Base-by-base conservation (phyloP, 2,797 vertebrate genomes). In the Hoplostethus atlanticus region DNA sequence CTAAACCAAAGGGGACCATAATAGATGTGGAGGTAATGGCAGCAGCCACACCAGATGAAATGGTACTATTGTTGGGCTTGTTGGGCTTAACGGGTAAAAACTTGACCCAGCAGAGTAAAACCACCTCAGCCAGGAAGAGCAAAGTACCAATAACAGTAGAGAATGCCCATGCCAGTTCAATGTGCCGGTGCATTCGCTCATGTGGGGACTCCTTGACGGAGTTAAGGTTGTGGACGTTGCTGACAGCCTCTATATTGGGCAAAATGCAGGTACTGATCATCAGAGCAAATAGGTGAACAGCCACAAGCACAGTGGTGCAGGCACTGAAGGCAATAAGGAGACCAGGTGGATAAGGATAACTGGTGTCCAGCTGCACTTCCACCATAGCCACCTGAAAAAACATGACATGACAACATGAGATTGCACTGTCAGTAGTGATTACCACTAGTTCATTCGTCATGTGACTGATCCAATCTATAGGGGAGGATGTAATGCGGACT, bases 261-360 rank as follows among this genome's bases (percentile, higher is more conserved):
- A 99, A 87, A 74, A 99, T 99, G 88, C 98, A 99, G 77, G 98
- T 99, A 90, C 98, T 99, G 92, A 99, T 96, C 98, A 99, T 99
- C 30, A 99, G 95, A 0, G 98, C 98, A 16, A 99, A 99, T 53
- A 99, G 96, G 84, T 99, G 98, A 46, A 99, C 98, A 0, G 98
- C 98, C 77, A 99, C 98, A 2, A 99, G 95, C 58, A 99, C 96
- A 0, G 98, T 99, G 54, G 98, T 99, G 84, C 98, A 99, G 85
- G 97, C 98, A 40, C 98, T 99, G 93, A 99, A 99, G 80, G 97
- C 97, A 0, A 99, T 97, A 46, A 99, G 91, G 69, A 99, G 95
- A 40, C 97, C 97, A 0, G 94, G 95, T 0, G 97, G 98, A 78
- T 99, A 99, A 1, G 94, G 92, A 0, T 98, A 96, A 0, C 93